Evolutionary conservation across 2,113 vertebrate species (phyloP), one percentile per base, ranked within the genome.

Genomic region (Brachyhypopomus gauderio): DNA sequence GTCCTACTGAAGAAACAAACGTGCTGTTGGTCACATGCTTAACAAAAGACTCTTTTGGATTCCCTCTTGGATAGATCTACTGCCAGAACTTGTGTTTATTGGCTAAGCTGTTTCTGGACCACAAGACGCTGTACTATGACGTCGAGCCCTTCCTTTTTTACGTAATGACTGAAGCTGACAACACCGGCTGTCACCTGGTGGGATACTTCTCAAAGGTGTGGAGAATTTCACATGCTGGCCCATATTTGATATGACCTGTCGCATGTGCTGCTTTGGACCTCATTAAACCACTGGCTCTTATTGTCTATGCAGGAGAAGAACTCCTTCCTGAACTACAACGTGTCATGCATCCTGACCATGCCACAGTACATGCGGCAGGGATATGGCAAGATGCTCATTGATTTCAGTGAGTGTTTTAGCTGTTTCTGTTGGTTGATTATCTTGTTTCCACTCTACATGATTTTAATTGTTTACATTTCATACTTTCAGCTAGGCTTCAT

Each of bases 111-210:
- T 99, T 99, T 90, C 90, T 99, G 93, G 97, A 99, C 92, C 98
- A 99, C 86, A 99, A 99, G 93, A 99, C 98, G 0, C 92, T 99
- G 25, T 99, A 99, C 73, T 99, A 99, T 0, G 98, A 99, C 0
- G 97, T 99, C 58, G 97, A 99, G n/a, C 98, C 98, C 19, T 99
- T 99, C 89, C 95, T 99, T 3, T 99, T 99, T 91, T 99, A 99
- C 8, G 97, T 99, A 86, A 99, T 99, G 98, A 99, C 97, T 0
- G 97, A 99, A 88, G 97, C 96, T 0, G 98, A 99, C 92, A 98
- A 97, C 92, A 99, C 97, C 0, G 98, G 98, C 88, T 99, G 97
- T 87, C 98, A 99, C 88, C 94, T 99, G 63, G 97, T 99, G 82
- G 98, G 98, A 0, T 99, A 99, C 90, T 99, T 99, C 90, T 99